phyloP scores from a whole-genome alignment of 1,140 invertebrate species.

The Drosophila lini region DNA sequence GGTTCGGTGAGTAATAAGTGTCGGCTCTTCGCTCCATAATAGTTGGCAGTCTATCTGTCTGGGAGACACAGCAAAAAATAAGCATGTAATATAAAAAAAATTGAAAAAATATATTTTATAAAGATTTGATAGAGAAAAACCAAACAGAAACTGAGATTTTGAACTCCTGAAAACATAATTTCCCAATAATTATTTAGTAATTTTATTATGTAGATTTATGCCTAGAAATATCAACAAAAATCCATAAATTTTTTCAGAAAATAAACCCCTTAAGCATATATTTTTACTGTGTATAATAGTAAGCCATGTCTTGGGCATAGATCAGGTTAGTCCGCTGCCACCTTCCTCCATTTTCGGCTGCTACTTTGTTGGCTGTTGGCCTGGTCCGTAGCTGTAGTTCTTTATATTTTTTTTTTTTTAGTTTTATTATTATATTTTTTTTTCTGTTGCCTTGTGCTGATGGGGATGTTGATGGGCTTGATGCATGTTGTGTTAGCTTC shows the following conservation, averaged over 20 bases:
- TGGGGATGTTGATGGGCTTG: constrained; percentile 78
- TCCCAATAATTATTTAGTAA: no score
- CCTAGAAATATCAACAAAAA: no score
- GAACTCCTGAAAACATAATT: no score
- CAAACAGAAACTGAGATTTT: no score
- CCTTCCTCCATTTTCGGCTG: constrained; percentile 72
- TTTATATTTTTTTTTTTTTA: constrained; percentile 1
- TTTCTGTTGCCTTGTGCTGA: constrained; percentile 42
- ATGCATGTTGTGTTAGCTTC: constrained; percentile 80
- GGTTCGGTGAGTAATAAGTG: constrained; percentile 79
- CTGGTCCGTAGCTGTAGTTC: constrained; percentile 20
- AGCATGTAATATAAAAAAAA: constrained; percentile 1
- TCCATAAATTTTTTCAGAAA: no score
- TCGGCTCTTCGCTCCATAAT: constrained; percentile 54
- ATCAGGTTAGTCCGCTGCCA: constrained; percentile 56
- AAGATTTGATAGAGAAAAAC: background rate
- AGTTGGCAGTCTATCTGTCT: constrained; percentile 58
- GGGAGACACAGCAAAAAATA: constrained; percentile 14
- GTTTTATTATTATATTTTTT: background rate
- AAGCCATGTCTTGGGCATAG: constrained; percentile 41
- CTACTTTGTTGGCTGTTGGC: constrained; percentile 63
- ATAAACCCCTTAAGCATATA: no score
- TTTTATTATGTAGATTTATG: no score
- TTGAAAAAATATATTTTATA: background rate
- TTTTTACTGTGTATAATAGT: constrained; percentile 15